Evolutionary conservation across 2,888 invertebrate genomes (phyloP).

Genomic region (Patella caerulea): DNA sequence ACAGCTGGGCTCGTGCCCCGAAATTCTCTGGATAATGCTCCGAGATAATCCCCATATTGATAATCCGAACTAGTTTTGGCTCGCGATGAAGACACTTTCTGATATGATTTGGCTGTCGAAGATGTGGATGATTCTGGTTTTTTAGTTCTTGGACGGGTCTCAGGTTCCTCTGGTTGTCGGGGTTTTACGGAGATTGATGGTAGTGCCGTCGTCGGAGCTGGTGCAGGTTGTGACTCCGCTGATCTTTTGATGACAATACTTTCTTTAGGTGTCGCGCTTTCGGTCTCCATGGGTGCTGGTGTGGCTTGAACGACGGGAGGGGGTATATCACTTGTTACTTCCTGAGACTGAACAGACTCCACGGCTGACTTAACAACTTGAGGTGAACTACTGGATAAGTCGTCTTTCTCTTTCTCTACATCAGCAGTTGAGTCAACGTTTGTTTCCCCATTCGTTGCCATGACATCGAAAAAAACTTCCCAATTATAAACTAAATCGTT

Average conservation of each 20-base stretch:
- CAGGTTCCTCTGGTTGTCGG: constrained; percentile 16
- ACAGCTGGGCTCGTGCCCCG: constrained; percentile 61
- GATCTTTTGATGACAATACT: constrained; percentile 30
- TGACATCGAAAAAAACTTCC: constrained; percentile 22
- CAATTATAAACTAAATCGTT: not conserved
- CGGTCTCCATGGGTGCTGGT: constrained; percentile 16
- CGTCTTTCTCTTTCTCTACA: constrained; percentile 2
- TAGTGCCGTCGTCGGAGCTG: constrained; percentile 37
- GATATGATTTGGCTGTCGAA: constrained; percentile 23
- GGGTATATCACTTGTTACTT: constrained; percentile 11
- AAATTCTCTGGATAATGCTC: constrained; percentile 50
- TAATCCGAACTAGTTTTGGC: constrained; percentile 21
- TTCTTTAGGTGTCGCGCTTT: constrained; percentile 24
- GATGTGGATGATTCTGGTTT: constrained; percentile 21
- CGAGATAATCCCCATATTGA: constrained; percentile 36
- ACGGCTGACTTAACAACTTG: constrained; percentile 11
- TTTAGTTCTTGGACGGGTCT: constrained; percentile 12
- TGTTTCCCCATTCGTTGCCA: constrained; percentile 32
- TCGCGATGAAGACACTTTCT: constrained; percentile 17
- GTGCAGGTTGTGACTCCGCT: constrained; percentile 21
- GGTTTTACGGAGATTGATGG: constrained; percentile 33
- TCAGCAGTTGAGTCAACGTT: constrained; percentile 1
- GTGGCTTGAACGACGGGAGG: constrained; percentile 20
- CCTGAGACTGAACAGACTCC: constrained; percentile 9
- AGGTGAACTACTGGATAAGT: not conserved